These are phyloP conservation scores for Anoura caudifer DNA, from an alignment of 2,113 vertebrate species.

Conservation along the genomic window DNA sequence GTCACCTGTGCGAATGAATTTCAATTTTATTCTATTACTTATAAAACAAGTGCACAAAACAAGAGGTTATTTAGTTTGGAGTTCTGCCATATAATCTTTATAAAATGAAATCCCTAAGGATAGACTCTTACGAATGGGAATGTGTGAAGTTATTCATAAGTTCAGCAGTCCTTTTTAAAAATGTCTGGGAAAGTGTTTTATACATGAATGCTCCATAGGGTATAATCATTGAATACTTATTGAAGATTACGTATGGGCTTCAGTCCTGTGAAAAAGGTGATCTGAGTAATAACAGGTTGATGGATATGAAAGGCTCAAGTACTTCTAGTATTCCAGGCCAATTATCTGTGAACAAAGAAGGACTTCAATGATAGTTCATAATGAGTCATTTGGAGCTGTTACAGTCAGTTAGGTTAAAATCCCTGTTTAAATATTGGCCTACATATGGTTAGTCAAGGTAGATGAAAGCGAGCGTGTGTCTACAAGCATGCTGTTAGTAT, in stretches of 20 bases:
- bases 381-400: slow-evolving; percentile 12
- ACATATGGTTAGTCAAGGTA: not conserved
- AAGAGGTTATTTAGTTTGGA: not conserved
- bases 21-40: not conserved
- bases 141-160: not conserved
- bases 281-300: not conserved
- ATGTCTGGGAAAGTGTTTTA: not conserved
- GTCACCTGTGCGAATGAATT: not conserved
- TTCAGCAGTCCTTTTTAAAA: not conserved
- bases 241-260: not conserved
- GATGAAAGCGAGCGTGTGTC: not conserved
- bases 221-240: not conserved
- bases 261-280: not conserved
- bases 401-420: not conserved
- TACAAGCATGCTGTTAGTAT: not conserved
- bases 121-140: not conserved
- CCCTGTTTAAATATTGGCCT: not conserved
- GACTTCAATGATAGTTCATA: not conserved
- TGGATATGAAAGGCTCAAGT: not conserved
- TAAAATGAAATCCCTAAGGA: not conserved
- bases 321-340: not conserved
- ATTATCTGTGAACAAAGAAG: slow-evolving; percentile 24
- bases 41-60: not conserved
- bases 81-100: not conserved
- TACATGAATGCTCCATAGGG: not conserved